Evolutionary conservation across 1,140 invertebrate genomes (phyloP).

Genomic region (Drosophila tropicalis): DNA sequence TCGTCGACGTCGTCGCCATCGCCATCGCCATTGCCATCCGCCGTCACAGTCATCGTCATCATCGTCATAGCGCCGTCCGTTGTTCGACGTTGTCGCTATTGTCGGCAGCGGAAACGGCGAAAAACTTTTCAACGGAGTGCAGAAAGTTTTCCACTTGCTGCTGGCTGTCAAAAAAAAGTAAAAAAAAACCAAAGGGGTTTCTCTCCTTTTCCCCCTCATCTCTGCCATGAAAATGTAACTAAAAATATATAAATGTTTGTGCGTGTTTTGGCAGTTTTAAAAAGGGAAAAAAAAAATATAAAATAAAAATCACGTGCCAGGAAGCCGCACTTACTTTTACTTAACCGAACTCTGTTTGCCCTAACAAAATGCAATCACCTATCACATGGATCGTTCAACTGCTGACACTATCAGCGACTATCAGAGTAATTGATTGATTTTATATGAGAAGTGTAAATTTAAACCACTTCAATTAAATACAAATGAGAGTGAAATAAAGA

Average conservation of each 20-base stretch:
- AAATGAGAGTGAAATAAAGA: too few relatives aligned
- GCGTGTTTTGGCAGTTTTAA: conserved; percentile 35
- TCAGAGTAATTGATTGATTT: too few relatives aligned
- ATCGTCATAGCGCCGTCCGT: conserved; percentile 5
- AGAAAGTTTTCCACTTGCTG: conserved; percentile 49
- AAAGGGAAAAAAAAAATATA: not conserved
- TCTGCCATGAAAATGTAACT: conserved; percentile 63
- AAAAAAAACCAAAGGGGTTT: not conserved
- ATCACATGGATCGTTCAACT: too few relatives aligned
- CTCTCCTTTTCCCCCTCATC: conserved; percentile 2
- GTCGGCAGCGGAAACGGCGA: conserved; percentile 60
- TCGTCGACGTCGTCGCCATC: conserved; percentile 23
- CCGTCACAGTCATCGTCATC: conserved; percentile 23
- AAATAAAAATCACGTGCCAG: not conserved
- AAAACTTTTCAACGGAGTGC: conserved; percentile 69
- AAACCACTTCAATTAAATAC: too few relatives aligned
- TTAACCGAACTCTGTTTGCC: not conserved
- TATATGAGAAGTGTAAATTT: too few relatives aligned
- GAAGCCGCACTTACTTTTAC: conserved; percentile 3
- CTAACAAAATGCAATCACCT: too few relatives aligned
- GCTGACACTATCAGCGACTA: too few relatives aligned
- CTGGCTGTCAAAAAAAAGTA: conserved; percentile 38
- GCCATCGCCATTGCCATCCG: conserved; percentile 19
- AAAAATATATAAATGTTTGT: conserved; percentile 53
- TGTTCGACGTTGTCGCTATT: conserved; percentile 31